Evolutionary conservation across 1,140 invertebrate species (phyloP), one percentile per base, ranked within the genome.

Genomic region (Drosophila willistoni): DNA sequence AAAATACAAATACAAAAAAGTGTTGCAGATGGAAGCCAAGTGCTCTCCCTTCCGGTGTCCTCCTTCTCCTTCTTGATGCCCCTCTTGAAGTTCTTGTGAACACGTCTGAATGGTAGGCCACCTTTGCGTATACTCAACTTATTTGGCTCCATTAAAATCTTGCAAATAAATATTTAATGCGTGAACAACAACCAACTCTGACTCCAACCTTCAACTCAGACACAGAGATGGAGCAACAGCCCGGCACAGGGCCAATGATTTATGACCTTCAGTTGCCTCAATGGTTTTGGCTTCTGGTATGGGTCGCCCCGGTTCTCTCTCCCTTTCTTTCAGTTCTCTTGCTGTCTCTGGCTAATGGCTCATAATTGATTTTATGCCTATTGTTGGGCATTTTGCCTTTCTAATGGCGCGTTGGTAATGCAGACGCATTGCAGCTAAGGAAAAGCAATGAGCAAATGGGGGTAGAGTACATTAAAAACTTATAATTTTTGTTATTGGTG

Each of bases 331-430:
- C 22, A 68, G 71, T 34, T 60, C 70, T 64, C 57, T 41, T 68
- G 56, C 51, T 68, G 77, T 64, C 66, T 64, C 61, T 54, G 75
- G 60, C 83, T 86, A 87, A 87, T 86, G 82, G 83, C 69, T 86
- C 83, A 86, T 86, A 86, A 86, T 86, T 86, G 82, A 86, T 86
- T 86, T 86, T 86, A 86, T 86, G 82, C 82, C 82, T 82, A 87
- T 86, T 86, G 82, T 79, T 73, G 67, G 75, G 65, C 68, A 65
- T 77, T 61, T 66, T 71, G 68, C 33, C 47, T 34, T 72, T 86
- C 70, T 86, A 86, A 86, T 86, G 82, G 82, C 66, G 59, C 83
- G 79, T 75, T 68, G 65, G 62, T 87, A 86, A 86, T 87, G 68
- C 79, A n/a, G 83, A 87, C 79, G 79, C 79, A 87, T 70, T 86